Conservation (phyloP, 92 coral and sea anemone genomes). For the Parazoanthus darwini region DNA sequence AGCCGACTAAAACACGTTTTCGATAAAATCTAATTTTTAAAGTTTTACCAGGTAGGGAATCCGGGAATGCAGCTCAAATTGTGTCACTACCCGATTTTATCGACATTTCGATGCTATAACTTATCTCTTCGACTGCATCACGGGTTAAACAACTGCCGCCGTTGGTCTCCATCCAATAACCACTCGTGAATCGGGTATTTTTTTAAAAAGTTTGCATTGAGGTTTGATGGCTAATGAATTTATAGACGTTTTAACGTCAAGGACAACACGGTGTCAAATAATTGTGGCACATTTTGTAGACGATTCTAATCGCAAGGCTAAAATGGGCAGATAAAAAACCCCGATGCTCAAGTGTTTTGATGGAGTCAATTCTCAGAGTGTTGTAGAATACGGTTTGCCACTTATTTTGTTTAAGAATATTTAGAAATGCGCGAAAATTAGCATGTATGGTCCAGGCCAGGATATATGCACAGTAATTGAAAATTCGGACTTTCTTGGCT, state of each 20-base stretch:
- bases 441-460: not conserved
- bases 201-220: not conserved
- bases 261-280: not conserved
- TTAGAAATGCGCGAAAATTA: not conserved
- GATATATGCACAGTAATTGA: not conserved
- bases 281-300: too few relatives aligned
- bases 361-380: not conserved
- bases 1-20: not conserved
- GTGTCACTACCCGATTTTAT: not conserved
- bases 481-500: not conserved
- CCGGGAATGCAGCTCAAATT: not conserved
- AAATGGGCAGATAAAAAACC: too few relatives aligned
- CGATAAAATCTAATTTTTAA: constrained; percentile 13
- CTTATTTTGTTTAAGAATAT: not conserved
- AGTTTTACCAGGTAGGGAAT: not conserved
- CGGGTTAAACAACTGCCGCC: not conserved
- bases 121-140: not conserved
- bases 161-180: not conserved
- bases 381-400: not conserved
- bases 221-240: not conserved
- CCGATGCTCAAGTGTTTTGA: not conserved
- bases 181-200: not conserved
- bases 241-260: not conserved
- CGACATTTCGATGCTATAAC: not conserved
- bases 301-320: not conserved